These are phyloP conservation scores for Trissolcus brochymenae DNA, from an alignment of 2,888 invertebrate species.

Conservation along the genomic window DNA sequence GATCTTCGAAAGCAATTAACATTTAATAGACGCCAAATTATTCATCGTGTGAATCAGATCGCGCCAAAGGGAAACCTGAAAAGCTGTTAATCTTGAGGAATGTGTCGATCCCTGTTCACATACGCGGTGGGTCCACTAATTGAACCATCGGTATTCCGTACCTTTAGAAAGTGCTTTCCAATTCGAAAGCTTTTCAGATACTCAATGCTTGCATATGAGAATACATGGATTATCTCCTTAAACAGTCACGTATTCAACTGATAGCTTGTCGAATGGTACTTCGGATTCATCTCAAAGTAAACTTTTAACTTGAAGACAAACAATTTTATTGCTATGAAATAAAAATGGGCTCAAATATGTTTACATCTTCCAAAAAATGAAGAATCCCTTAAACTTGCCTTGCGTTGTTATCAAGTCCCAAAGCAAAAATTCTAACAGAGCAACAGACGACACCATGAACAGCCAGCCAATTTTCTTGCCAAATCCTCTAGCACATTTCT, in stretches of 20 bases:
- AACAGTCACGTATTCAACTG: slow-evolving; percentile 9
- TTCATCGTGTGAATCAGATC: not conserved
- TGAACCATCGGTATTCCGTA: slow-evolving; percentile 38
- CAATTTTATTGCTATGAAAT: too few relatives aligned
- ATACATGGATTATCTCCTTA: slow-evolving; percentile 13
- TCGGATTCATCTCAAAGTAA: too few relatives aligned
- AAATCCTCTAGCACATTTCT: slow-evolving; percentile 23
- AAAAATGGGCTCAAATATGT: too few relatives aligned
- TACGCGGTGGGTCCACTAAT: slow-evolving; percentile 44
- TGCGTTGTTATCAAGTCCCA: not conserved
- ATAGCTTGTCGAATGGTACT: not conserved
- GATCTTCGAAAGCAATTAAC: not conserved
- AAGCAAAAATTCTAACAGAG: not conserved
- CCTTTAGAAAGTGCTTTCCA: slow-evolving; percentile 56
- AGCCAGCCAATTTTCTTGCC: not conserved
- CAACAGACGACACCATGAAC: slow-evolving; percentile 1
- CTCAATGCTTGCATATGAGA: slow-evolving; percentile 1
- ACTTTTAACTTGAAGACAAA: too few relatives aligned
- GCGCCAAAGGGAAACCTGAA: slow-evolving; percentile 21
- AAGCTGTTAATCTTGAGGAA: slow-evolving; percentile 41
- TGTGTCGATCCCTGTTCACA: slow-evolving; percentile 20
- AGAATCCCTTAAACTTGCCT: not conserved
- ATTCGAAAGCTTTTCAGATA: slow-evolving; percentile 12
- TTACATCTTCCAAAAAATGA: too few relatives aligned
- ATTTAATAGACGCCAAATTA: slow-evolving; percentile 13